phyloP scores from a whole-genome alignment of 2,888 invertebrate genomes.

The Tuberolachnus salignus region DNA sequence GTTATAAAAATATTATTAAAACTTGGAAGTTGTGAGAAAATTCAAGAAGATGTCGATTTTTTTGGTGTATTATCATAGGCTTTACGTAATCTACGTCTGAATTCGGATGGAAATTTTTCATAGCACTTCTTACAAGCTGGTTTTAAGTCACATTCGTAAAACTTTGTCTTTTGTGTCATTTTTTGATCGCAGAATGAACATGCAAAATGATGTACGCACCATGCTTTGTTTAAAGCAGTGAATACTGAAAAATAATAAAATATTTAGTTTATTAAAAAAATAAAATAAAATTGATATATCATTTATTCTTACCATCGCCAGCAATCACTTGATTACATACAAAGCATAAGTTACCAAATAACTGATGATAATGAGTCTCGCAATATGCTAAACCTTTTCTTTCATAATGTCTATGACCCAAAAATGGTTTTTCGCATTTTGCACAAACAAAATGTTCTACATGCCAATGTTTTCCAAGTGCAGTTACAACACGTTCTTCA shows the following conservation, averaged over 20 bases:
- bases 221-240: conserved; percentile 97
- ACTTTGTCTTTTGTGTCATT: conserved; percentile 95
- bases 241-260: conserved; percentile 74
- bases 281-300: not conserved
- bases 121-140: conserved; percentile 99
- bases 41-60: conserved; percentile 57
- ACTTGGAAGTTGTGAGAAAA: not conserved
- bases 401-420: conserved; percentile 98
- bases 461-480: conserved; percentile 98
- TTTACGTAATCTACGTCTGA: conserved; percentile 87
- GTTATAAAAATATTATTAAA: conserved; percentile 20
- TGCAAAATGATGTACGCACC: conserved; percentile 99
- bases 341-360: conserved; percentile 98
- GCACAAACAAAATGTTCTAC: conserved; percentile 99
- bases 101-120: conserved; percentile 92
- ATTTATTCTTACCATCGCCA: conserved; percentile 82
- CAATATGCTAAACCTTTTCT: conserved; percentile 98
- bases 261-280: not conserved
- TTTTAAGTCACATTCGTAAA: conserved; percentile 98
- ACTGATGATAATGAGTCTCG: conserved; percentile 97
- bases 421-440: conserved; percentile 99
- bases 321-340: conserved; percentile 98
- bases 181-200: conserved; percentile 96
- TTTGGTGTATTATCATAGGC: conserved; percentile 77
- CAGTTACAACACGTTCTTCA: conserved; percentile 98